Evolutionary conservation across 2,888 invertebrate species (phyloP).

Genomic region (Homarus gammarus): DNA sequence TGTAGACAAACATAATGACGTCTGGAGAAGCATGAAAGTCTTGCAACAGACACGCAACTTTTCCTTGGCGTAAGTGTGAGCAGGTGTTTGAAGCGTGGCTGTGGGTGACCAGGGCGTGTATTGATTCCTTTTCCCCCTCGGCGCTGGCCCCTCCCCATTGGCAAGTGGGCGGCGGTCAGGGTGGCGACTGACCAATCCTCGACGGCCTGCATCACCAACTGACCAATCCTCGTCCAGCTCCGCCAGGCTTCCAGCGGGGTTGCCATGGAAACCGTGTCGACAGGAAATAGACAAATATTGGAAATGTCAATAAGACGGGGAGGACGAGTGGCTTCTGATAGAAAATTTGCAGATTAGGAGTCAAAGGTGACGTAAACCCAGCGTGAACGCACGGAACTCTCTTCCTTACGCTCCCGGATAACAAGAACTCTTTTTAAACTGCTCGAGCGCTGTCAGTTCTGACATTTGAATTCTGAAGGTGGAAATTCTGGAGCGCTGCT

Average conservation of each 20-base stretch:
- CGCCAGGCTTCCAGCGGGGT: constrained; percentile 73
- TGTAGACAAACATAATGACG: constrained; percentile 42
- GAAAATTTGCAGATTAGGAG: constrained; percentile 76
- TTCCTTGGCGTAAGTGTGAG: constrained; percentile 53
- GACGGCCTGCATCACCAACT: constrained; percentile 71
- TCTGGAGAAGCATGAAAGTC: constrained; percentile 48
- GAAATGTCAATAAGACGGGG: constrained; percentile 76
- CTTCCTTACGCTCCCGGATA: constrained; percentile 18
- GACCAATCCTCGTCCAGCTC: constrained; percentile 72
- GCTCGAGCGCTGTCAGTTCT: constrained; percentile 25
- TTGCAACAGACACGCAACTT: constrained; percentile 51
- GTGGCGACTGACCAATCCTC: constrained; percentile 73
- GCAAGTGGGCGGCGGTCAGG: constrained; percentile 72
- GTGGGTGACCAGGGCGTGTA: constrained; percentile 61
- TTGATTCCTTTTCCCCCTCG: constrained; percentile 68
- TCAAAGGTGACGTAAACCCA: constrained; percentile 70
- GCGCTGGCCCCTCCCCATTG: constrained; percentile 72
- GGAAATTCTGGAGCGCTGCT: constrained; percentile 75
- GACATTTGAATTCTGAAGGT: constrained; percentile 71
- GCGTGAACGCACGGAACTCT: constrained; percentile 34
- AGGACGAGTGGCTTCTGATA: constrained; percentile 76
- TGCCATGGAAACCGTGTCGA: constrained; percentile 76
- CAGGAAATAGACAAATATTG: constrained; percentile 76
- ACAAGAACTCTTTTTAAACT: constrained; percentile 41
- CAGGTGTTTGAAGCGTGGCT: constrained; percentile 72